Evolutionary conservation across 1,140 invertebrate genomes (phyloP).

Genomic region (Andricus grossulariae): DNA sequence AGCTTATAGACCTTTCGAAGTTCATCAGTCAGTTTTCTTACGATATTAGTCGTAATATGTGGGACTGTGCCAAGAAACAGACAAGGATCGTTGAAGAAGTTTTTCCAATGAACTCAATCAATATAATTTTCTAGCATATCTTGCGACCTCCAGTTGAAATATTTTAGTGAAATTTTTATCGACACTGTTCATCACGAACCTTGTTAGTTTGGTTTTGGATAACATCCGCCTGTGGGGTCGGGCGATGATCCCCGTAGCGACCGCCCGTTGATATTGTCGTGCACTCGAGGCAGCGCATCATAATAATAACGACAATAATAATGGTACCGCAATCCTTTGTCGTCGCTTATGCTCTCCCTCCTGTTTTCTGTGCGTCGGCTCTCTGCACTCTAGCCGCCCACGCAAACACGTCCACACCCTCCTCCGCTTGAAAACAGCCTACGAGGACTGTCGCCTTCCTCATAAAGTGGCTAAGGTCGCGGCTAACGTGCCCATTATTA

Average conservation of each 20-base stretch:
- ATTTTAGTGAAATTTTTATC: no score
- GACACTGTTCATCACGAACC: not conserved
- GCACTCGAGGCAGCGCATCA: conserved; percentile 56
- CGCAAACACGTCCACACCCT: conserved; percentile 32
- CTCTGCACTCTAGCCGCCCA: conserved; percentile 44
- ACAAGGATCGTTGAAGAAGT: no score
- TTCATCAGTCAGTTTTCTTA: conserved; percentile 10
- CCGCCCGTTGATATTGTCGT: conserved; percentile 58
- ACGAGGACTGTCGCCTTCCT: conserved; percentile 42
- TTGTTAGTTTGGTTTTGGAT: conserved; percentile 8
- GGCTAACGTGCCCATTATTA: conserved; percentile 40
- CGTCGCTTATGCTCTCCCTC: conserved; percentile 56
- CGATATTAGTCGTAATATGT: not conserved
- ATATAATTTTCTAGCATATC: no score
- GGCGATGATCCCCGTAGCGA: not conserved
- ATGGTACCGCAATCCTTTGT: conserved; percentile 57
- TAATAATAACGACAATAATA: conserved; percentile 57
- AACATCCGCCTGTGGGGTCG: not conserved
- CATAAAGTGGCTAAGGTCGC: conserved; percentile 45
- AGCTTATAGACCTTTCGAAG: conserved; percentile 20
- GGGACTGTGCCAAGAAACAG: no score
- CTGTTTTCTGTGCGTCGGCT: conserved; percentile 37
- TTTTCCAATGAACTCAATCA: not conserved
- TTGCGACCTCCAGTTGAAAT: no score
- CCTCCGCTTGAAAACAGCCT: conserved; percentile 19